Base-by-base conservation (phyloP, 2,113 vertebrate genomes). In the Catharus bicknelli region DNA sequence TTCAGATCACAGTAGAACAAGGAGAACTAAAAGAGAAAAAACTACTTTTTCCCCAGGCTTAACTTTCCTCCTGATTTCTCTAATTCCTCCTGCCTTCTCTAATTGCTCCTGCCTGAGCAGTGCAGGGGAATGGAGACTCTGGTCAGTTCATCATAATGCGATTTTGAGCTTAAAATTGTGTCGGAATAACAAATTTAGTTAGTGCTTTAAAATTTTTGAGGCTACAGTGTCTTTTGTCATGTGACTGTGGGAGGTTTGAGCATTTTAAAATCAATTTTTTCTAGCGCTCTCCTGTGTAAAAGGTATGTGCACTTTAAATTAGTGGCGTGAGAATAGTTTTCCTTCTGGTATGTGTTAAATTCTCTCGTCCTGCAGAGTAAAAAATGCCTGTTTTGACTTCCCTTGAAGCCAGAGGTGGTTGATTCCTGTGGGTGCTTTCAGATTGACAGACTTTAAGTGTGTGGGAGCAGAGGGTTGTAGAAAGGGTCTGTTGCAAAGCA, bases 21-120 rank as follows among this genome's bases (percentile, higher is more conserved):
- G 38, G 61, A 59, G n/a, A 59, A 30, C n/a, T 67, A 20, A 59
- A 73, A 58, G 32, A 59, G n/a, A 29, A 51, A n/a, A 53, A 21
- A 15, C 0, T 0, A n/a, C 38, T 21, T 67, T 53, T 32, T 5
- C 15, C 12, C 8, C 0, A 0, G 27, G 32, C 22, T 20, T 45
- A 25, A 11, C 4, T 53, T 74, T 53, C 23, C 18, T 45, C 13
- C 22, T 64, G 8, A 59, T 25, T 53, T 59, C 34, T 36, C 34
- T 36, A 5, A 43, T 25, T 66, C 43, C 22, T 50, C 4, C 27
- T 43, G 32, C 22, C 27, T 51, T n/a, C n/a, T n/a, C n/a, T 13
- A 5, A 43, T 25, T 66, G 36, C 22, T 50, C 4, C 27, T 43
- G 32, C 22, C 27, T 51, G 32, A 50, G 36, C 27, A 45, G 22